Conservation (phyloP, 1,140 invertebrate species). For the Bombus soroeensis region DNA sequence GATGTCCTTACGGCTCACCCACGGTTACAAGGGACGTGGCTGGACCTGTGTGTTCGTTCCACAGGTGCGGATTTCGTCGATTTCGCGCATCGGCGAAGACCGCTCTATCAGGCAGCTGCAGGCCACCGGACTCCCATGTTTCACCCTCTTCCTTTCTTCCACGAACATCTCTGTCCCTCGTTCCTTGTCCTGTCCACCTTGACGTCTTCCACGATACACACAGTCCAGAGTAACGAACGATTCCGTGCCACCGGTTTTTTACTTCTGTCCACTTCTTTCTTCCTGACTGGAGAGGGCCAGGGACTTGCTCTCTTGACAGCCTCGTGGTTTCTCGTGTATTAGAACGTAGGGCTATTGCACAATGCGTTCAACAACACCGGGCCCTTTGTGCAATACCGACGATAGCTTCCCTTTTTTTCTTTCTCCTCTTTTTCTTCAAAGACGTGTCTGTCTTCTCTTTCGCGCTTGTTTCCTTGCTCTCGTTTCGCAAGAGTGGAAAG, state of each 20-base stretch:
- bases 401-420: background rate
- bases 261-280: constrained; percentile 5
- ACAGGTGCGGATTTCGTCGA: constrained; percentile 63
- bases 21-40: background rate
- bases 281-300: constrained; percentile 47
- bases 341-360: constrained; percentile 54
- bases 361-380: constrained; percentile 65
- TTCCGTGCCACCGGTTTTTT: constrained; percentile 53
- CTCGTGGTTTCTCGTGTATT: constrained; percentile 54
- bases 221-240: constrained; percentile 39
- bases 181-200: constrained; percentile 38
- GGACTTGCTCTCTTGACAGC: constrained; percentile 66
- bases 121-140: background rate
- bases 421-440: background rate
- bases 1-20: background rate
- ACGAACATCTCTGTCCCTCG: background rate
- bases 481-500: background rate
- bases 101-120: constrained; percentile 64
- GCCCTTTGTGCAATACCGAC: constrained; percentile 66
- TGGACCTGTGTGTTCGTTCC: constrained; percentile 43
- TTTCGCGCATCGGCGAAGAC: constrained; percentile 63
- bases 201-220: constrained; percentile 50
- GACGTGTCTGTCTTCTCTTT: background rate
- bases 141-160: background rate
- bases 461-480: background rate